These are phyloP conservation scores for Corythornis vintsioides DNA, from an alignment of 2,113 vertebrate genomes.

Conservation along the genomic window DNA sequence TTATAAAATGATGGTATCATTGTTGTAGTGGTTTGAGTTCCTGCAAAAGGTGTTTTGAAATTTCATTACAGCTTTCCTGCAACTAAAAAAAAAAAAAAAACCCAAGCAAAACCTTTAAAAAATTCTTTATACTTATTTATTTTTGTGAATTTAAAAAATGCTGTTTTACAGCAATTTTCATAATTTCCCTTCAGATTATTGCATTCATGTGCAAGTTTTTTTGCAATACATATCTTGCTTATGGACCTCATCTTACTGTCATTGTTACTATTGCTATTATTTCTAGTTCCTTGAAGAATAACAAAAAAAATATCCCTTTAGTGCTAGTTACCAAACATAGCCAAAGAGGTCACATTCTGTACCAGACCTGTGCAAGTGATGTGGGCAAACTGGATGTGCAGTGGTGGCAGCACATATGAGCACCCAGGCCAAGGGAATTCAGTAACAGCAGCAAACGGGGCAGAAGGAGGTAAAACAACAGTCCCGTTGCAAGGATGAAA, in stretches of 20 bases:
- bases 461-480: background rate
- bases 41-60: background rate
- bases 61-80: background rate
- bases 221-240: background rate
- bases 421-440: background rate
- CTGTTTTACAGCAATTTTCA: background rate
- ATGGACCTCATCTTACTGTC: background rate
- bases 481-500: background rate
- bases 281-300: background rate
- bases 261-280: background rate
- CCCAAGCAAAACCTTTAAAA: background rate
- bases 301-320: background rate
- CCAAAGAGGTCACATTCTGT: background rate
- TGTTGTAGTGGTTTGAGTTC: background rate
- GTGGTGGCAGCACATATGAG: rapidly evolving
- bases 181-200: background rate
- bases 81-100: background rate
- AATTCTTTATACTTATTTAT: background rate
- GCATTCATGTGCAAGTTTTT: background rate
- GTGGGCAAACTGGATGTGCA: background rate
- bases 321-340: background rate
- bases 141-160: background rate
- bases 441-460: rapidly evolving
- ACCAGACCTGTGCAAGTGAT: background rate
- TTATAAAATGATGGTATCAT: background rate